phyloP scores from a whole-genome alignment of 2,113 vertebrate genomes.

The Zosterops lateralis region DNA sequence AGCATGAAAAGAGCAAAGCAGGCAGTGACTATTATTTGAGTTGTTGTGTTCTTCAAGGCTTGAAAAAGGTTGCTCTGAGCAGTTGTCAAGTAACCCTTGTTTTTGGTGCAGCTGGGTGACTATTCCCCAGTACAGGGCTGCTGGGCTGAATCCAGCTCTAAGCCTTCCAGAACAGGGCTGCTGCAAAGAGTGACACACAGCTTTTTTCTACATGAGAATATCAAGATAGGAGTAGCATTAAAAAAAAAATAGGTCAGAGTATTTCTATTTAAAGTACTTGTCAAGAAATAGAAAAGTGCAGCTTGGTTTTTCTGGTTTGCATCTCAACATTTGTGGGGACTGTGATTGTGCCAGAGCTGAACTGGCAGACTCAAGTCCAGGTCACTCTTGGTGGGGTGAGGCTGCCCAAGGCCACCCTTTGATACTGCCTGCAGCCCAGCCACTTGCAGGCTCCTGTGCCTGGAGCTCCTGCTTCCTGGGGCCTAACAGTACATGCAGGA shows the following conservation, averaged over 20 bases:
- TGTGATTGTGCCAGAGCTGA: neutral
- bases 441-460: neutral
- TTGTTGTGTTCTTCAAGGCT: neutral
- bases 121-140: neutral
- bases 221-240: neutral
- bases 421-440: neutral
- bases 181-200: neutral
- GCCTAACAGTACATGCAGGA: fast-evolving
- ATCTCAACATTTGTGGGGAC: neutral
- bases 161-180: neutral
- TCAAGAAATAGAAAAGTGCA: neutral
- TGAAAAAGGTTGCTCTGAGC: slow-evolving; percentile 2
- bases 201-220: neutral
- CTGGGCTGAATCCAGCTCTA: neutral
- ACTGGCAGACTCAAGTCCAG: neutral
- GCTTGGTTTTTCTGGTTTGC: neutral
- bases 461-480: neutral
- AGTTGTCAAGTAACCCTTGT: neutral
- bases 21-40: neutral
- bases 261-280: slow-evolving; percentile 6
- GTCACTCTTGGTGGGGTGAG: neutral
- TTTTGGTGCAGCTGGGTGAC: neutral
- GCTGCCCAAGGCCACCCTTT: neutral
- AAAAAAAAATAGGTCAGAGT: slow-evolving; percentile 27
- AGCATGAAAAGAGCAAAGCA: slow-evolving; percentile 17